Evolutionary conservation across 2,888 invertebrate species (phyloP).

Genomic region (Monochamus alternatus): DNA sequence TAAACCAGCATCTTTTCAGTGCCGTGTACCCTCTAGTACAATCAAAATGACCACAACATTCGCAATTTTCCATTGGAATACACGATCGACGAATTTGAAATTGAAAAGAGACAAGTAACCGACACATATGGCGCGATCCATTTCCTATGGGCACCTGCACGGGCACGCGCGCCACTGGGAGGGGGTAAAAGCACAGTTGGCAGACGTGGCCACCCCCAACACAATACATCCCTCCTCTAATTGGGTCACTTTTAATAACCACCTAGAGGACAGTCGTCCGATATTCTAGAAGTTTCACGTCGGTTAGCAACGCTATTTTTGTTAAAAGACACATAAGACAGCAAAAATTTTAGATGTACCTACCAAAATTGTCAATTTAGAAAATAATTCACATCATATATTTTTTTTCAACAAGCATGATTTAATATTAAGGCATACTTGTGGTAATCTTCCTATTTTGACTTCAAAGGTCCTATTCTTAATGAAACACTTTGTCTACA

Average conservation of each 20-base stretch:
- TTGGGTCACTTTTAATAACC: slow-evolving; percentile 34
- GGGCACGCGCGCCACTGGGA: slow-evolving; percentile 46
- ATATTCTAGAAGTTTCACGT: slow-evolving; percentile 23
- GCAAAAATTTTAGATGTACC: too few relatives aligned
- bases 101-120: slow-evolving; percentile 12
- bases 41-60: slow-evolving; percentile 14
- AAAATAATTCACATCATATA: too few relatives aligned
- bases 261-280: slow-evolving; percentile 18
- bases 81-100: slow-evolving; percentile 13
- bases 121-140: slow-evolving; percentile 43
- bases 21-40: neutral
- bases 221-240: slow-evolving; percentile 36
- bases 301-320: neutral
- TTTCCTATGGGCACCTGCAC: slow-evolving; percentile 41
- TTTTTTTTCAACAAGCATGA: too few relatives aligned
- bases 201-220: slow-evolving; percentile 50
- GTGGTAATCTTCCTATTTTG: too few relatives aligned
- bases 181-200: slow-evolving; percentile 50
- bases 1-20: neutral
- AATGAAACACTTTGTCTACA: too few relatives aligned
- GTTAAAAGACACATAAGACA: neutral
- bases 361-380: too few relatives aligned
- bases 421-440: too few relatives aligned
- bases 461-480: too few relatives aligned
- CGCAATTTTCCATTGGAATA: slow-evolving; percentile 24